Conservation (phyloP, 2,113 vertebrate genomes). For the Mirounga angustirostris region DNA sequence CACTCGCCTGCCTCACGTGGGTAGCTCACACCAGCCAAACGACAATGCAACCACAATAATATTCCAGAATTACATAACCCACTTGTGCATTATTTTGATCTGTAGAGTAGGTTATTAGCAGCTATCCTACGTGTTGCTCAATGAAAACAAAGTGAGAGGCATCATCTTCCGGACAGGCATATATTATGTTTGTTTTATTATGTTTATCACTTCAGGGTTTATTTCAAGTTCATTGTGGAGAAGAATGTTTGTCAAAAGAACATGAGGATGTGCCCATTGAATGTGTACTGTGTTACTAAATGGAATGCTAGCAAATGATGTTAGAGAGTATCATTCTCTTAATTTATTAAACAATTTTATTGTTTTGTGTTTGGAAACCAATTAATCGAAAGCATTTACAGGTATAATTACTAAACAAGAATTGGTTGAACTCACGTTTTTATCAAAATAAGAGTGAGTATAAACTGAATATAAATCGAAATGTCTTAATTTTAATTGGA, state of each 20-base stretch:
- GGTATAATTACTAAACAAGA: conserved; percentile 50
- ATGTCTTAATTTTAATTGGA: conserved; percentile 49
- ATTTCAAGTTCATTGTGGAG: background rate
- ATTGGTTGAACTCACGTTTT: conserved; percentile 38
- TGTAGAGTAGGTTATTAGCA: background rate
- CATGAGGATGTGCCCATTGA: background rate
- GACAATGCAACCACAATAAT: background rate
- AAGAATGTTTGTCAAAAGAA: conserved; percentile 47
- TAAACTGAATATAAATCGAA: background rate
- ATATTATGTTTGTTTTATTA: background rate
- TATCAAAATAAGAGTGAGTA: conserved; percentile 27
- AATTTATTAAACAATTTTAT: background rate
- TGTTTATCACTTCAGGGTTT: background rate
- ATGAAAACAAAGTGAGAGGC: background rate
- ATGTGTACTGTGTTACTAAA: background rate
- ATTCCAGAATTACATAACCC: background rate
- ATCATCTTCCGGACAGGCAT: background rate
- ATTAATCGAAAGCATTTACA: conserved; percentile 55
- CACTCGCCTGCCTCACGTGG: background rate
- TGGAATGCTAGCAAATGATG: background rate
- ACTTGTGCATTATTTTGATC: background rate
- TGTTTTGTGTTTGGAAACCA: conserved; percentile 45
- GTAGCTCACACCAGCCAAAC: background rate
- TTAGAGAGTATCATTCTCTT: conserved; percentile 27
- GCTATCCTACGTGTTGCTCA: background rate